Evolutionary conservation across 2,797 vertebrate species (phyloP), one percentile per base, ranked within the genome.

Genomic region (Galaxias olidus): DNA sequence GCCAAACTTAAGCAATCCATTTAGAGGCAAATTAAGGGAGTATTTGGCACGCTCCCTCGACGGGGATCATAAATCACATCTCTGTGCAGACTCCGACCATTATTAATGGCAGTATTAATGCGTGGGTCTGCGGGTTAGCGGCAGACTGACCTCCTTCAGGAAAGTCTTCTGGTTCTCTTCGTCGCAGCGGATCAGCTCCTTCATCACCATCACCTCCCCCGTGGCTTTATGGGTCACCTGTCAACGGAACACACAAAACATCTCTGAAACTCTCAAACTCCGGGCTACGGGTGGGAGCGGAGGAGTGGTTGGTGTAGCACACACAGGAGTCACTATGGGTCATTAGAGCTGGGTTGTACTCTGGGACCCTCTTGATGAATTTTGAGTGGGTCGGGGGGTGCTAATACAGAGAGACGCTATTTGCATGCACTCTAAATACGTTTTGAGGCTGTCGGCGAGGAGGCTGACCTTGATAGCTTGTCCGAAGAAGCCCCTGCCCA

Each of bases 171-270:
- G 96, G 0, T 94, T 98, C 86, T 98, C 94, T 67, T 98, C 95
- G 54, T 98, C 96, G 72, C 94, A 98, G 12, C 96, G 95, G 74
- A 98, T 94, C 76, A 98, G 85, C 84, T 98, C 95, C 81, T 98
- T 98, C 95, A 98, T 98, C 82, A 98, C 96, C 96, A 98, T 98
- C 89, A 98, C 95, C 81, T 96, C 95, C 66, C 95, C 96, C 0
- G 96, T 97, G 73, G 94, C 96, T 91, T 95, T 96, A 82, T 96
- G 95, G 50, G 94, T 97, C 79, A 98, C 93, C 95, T 98, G 85
- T 30, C 8, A 42, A 11, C 10, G 19, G 12, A 18, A 40, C 18
- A 8, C 10, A 18, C 41, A 51, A 15, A 9, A 17, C 41, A n/a
- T 8, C 19, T 48, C 18, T 14, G 9, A 18, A 46, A 19, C 43